phyloP scores from a whole-genome alignment of 2,797 vertebrate species.

The Cynodonichthys magdalenae region DNA sequence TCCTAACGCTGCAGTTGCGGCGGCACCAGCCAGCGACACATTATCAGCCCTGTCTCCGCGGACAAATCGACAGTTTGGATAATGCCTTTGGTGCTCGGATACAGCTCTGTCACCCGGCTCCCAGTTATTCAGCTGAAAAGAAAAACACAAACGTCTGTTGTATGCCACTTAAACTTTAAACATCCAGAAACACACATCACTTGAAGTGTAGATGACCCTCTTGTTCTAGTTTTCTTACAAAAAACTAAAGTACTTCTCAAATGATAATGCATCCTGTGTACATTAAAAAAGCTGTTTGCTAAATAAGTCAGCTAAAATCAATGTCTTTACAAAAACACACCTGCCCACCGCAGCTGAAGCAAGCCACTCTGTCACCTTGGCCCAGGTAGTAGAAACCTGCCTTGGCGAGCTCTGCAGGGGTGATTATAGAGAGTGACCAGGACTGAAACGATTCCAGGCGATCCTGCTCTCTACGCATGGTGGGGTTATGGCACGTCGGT shows the following conservation, averaged over 20 bases:
- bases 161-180: too few species aligned
- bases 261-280: not conserved
- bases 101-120: slow-evolving; percentile 93
- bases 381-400: slow-evolving; percentile 95
- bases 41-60: slow-evolving; percentile 84
- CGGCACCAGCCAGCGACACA: slow-evolving; percentile 66
- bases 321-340: slow-evolving; percentile 31
- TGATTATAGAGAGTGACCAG: slow-evolving; percentile 88
- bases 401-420: slow-evolving; percentile 89
- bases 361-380: slow-evolving; percentile 91
- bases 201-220: too few species aligned
- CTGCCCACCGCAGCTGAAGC: slow-evolving; percentile 94
- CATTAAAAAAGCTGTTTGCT: too few species aligned
- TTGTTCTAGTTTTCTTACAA: too few species aligned
- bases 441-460: slow-evolving; percentile 87
- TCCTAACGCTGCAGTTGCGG: slow-evolving; percentile 29
- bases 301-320: too few species aligned
- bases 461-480: slow-evolving; percentile 93
- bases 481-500: slow-evolving; percentile 83
- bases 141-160: not conserved
- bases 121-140: slow-evolving; percentile 89
- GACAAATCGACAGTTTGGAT: slow-evolving; percentile 91
- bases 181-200: too few species aligned
- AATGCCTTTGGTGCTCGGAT: slow-evolving; percentile 93
- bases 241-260: too few species aligned